Evolutionary conservation across 2,888 invertebrate species (phyloP).

Genomic region (Tribolium freemani): DNA sequence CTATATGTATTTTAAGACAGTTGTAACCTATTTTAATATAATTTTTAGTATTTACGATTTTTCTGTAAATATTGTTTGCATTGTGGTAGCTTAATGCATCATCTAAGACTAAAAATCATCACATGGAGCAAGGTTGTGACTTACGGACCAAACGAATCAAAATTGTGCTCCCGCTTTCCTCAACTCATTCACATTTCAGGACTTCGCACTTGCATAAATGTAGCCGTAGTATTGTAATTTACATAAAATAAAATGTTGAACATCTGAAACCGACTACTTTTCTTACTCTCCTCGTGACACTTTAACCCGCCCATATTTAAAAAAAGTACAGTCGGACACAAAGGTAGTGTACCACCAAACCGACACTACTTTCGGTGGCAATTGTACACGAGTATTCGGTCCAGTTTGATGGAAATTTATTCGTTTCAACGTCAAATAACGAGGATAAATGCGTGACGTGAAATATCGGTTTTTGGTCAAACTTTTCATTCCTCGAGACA

Average conservation of each 20-base stretch:
- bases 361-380: too few relatives aligned
- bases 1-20: constrained; percentile 59
- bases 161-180: not conserved
- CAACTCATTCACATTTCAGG: constrained; percentile 29
- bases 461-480: not conserved
- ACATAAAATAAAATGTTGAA: constrained; percentile 51
- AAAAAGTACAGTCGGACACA: too few relatives aligned
- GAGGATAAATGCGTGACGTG: not conserved
- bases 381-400: not conserved
- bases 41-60: constrained; percentile 52
- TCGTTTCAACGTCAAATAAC: too few relatives aligned
- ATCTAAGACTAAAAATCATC: not conserved
- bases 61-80: constrained; percentile 64
- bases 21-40: constrained; percentile 55
- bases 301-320: too few relatives aligned
- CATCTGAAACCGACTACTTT: not conserved
- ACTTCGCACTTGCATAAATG: constrained; percentile 48
- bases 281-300: not conserved
- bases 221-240: constrained; percentile 56
- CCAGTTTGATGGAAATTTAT: too few relatives aligned
- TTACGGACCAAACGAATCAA: not conserved
- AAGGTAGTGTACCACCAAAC: too few relatives aligned
- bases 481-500: not conserved
- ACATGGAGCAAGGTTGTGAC: constrained; percentile 2
- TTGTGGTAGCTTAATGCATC: constrained; percentile 49